Percentiles rank a stretch among this genome's conserved stretches.
Conservation (phyloP, 2,113 vertebrate species). For the Onychostruthus taczanowskii region DNA sequence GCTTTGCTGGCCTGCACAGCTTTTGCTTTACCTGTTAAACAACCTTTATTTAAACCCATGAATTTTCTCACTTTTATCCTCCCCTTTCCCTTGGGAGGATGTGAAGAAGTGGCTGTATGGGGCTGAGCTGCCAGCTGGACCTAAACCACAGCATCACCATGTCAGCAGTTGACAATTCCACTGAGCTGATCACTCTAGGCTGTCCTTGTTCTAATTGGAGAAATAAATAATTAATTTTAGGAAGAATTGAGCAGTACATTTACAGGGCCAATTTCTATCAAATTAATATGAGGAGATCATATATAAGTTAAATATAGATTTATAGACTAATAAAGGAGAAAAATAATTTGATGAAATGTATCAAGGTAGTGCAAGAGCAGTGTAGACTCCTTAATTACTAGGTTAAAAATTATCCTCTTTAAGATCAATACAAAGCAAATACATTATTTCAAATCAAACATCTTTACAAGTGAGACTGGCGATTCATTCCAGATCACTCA, state of each 20-base stretch:
- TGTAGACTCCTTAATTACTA: not conserved
- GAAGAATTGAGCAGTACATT: not conserved
- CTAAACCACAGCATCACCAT: rapidly evolving
- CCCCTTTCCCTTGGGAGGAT: not conserved
- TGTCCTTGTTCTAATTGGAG: not conserved
- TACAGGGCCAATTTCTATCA: not conserved
- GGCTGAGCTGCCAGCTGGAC: not conserved
- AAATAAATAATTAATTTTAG: not conserved
- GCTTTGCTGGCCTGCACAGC: rapidly evolving
- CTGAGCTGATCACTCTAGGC: not conserved
- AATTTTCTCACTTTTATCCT: not conserved
- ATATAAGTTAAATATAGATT: not conserved
- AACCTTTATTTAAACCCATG: rapidly evolving
- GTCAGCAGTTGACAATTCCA: not conserved
- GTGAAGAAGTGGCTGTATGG: not conserved
- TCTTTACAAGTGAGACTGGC: not conserved
- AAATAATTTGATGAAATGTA: not conserved
- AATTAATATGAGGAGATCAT: not conserved
- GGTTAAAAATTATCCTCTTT: not conserved
- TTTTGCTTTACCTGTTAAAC: not conserved
- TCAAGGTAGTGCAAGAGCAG: not conserved
- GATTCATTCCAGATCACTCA: not conserved
- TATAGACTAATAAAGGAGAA: not conserved
- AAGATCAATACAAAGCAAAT: not conserved
- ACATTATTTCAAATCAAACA: not conserved